Evolutionary conservation across 2,113 vertebrate species (phyloP).

Genomic region (Sorex araneus): DNA sequence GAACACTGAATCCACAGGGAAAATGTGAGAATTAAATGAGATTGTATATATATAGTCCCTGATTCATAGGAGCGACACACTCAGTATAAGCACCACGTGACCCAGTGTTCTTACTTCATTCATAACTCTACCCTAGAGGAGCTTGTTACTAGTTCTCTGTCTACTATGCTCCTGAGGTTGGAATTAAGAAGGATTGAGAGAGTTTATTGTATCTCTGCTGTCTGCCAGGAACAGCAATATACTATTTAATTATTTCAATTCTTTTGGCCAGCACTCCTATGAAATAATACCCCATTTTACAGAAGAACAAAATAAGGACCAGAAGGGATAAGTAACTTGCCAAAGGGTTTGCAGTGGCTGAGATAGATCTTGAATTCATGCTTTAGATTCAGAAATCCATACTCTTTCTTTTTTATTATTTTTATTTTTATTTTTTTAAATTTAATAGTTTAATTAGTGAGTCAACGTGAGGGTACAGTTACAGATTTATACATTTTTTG

Average conservation of each 20-base stretch:
- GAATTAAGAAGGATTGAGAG: background rate
- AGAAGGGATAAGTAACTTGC: background rate
- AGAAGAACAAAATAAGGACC: background rate
- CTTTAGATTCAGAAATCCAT: background rate
- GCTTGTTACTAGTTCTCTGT: background rate
- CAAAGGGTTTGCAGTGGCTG: background rate
- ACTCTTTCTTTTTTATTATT: too few species aligned
- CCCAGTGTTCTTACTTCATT: background rate
- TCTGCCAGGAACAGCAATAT: background rate
- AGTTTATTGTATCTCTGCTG: background rate
- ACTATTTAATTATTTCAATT: constrained; percentile 5
- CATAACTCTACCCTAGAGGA: background rate
- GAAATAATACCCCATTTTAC: constrained; percentile 9
- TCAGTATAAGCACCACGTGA: background rate
- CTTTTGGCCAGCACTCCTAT: background rate
- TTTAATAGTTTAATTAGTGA: too few species aligned
- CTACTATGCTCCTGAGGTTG: background rate
- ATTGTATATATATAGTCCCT: background rate
- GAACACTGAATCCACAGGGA: background rate
- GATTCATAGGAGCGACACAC: background rate
- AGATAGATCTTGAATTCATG: background rate
- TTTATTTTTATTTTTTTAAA: too few species aligned
- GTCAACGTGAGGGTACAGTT: too few species aligned
- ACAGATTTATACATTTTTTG: too few species aligned
- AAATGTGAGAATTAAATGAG: background rate